Base-by-base conservation (phyloP, 2,888 invertebrate genomes). In the Ormyrus pomaceus region DNA sequence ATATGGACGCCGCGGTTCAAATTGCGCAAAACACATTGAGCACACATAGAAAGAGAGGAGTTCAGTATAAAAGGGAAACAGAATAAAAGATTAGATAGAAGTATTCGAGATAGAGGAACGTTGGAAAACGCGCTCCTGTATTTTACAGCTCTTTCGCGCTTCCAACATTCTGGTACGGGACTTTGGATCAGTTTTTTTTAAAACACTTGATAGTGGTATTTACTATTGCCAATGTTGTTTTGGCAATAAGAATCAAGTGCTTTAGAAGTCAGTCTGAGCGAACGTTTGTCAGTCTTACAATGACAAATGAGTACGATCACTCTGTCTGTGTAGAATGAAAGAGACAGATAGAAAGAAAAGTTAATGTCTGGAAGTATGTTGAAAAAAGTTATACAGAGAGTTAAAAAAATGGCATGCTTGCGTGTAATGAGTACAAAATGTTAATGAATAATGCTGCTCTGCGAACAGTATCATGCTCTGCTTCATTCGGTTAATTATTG, bases 1-100 rank as follows among this genome's bases (percentile, higher is more conserved):
- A 19, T 2, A 83, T 85, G 84, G 82, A 84, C 85, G 87, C 84
- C 86, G 84, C 84, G 82, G 74, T 76, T 82, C 78, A 81, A 80
- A 55, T 65, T 69, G 72, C 75, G 66, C 74, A 78, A 81, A 75
- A 80, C 82, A 84, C 82, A 84, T 68, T 75, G 71, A 72, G 76
- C 81, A 81, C 76, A 72, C 74, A 78, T 58, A 84, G 80, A 83
- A 72, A 83, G 79, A 82, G 59, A 83, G 83, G 72, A 78, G 72
- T 83, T 55, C 62, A 55, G 79, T 74, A 77, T 66, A 73, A 70
- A 74, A 74, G 53, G 34, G 56, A 59, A 58, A 65, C 45, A 77
- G 53, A 77, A 34, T 34, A 46, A 75, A 69, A 34, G 34, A 34
- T 66, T 56, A 65, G 34, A 64, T 51, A 53, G 45, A 45, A 34